These are phyloP conservation scores for Cerastoderma edule DNA, from an alignment of 2,888 invertebrate species.

Conservation along the genomic window DNA sequence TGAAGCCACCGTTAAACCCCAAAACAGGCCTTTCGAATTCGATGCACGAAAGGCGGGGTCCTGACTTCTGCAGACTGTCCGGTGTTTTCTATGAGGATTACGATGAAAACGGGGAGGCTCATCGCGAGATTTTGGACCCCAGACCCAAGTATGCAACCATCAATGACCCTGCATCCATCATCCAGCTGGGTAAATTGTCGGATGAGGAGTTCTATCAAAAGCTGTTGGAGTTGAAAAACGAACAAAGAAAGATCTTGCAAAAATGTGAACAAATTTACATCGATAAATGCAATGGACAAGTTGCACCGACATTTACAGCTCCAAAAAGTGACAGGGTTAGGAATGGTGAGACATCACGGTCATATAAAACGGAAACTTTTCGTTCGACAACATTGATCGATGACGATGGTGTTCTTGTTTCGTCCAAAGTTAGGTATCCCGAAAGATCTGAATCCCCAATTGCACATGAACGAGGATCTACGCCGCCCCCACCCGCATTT, in stretches of 20 bases:
- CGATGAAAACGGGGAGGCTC: conserved; percentile 39
- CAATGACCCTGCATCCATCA: conserved; percentile 30
- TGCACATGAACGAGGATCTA: conserved; percentile 20
- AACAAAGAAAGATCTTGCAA: conserved; percentile 80
- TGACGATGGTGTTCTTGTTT: conserved; percentile 49
- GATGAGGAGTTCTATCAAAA: conserved; percentile 81
- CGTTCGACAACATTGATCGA: conserved; percentile 42
- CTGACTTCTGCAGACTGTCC: conserved; percentile 52
- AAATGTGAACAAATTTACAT: conserved; percentile 80
- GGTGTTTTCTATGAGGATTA: conserved; percentile 61
- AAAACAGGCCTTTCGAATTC: conserved; percentile 74
- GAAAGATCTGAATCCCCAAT: conserved; percentile 37
- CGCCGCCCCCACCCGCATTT: conserved; percentile 16
- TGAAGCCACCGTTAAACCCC: conserved; percentile 78
- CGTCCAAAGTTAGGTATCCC: conserved; percentile 14
- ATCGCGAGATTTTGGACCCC: conserved; percentile 48
- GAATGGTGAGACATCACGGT: conserved; percentile 15
- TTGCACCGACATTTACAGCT: conserved; percentile 50
- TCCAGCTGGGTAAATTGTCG: conserved; percentile 70
- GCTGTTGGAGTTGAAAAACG: conserved; percentile 77
- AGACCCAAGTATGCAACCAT: conserved; percentile 44
- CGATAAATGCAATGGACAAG: conserved; percentile 68
- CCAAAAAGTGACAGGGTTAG: conserved; percentile 9
- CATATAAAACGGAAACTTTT: conserved; percentile 29
- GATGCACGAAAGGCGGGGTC: conserved; percentile 64